Base-by-base conservation (phyloP, 2,888 invertebrate species). In the Globia sparganii region DNA sequence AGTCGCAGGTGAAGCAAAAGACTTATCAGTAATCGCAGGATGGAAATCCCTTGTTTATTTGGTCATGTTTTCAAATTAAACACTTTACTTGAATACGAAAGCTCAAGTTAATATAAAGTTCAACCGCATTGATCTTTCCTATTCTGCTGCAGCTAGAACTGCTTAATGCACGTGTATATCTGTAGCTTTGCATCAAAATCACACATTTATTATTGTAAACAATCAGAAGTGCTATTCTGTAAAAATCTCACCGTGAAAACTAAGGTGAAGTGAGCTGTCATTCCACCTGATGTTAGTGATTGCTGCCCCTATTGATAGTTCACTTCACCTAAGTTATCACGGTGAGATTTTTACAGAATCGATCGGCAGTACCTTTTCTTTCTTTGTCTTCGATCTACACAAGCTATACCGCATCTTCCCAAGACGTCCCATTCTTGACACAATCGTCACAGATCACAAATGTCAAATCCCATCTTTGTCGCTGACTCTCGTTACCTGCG, bases 401-500 rank as follows among this genome's bases (percentile, higher is more conserved):
- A 13, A 18, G 4, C 6, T 64, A 25, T 43, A 31, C 15, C 25
- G 4, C 15, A 37, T 28, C 28, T 37, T 72, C 21, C 31, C 53
- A 28, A 56, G 37, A 59, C 61, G 61, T 25, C 21, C 21, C 4
- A 43, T 34, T 37, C 28, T 40, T 65, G 67, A 72, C 70, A 61
- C n/a, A 74, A 49, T 68, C 3, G 43, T 72, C 49, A 58, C 58
- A 59, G 64, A n/a, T 85, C 67, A 72, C 46, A n/a, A 21, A 28
- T 37, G 67, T 84, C 43, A 34, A 28, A 9, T 31, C 13, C 46
- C 21, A 34, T 46, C 40, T 56, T 21, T n/a, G 28, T 62, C 88
- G 80, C 85, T 75, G 65, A 6, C 53, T 73, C 87, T 84, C 70
- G 77, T 88, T 59, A 80, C 68, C 53, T 85, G 72, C 68, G 69